phyloP scores from a whole-genome alignment of 2,888 invertebrate species.

The Leptodirus hochenwartii region DNA sequence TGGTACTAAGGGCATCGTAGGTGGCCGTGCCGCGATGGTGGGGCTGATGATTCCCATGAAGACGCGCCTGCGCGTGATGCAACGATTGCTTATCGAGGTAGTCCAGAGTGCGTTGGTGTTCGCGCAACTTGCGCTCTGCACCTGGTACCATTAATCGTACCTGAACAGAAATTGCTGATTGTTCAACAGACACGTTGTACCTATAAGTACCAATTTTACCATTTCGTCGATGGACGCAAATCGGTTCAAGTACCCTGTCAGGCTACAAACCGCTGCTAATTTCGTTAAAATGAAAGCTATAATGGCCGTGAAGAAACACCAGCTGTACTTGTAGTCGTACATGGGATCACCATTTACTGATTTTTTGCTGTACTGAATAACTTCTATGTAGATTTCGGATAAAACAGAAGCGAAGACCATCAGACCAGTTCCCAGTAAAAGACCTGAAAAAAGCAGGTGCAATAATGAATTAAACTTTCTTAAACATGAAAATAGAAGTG shows the following conservation, averaged over 20 bases:
- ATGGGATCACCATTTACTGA: conserved; percentile 17
- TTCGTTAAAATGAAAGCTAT: conserved; percentile 39
- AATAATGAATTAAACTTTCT: neutral
- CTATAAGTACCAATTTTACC: conserved; percentile 23
- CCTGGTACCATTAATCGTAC: conserved; percentile 42
- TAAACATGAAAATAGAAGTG: neutral
- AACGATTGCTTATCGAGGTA: conserved; percentile 28
- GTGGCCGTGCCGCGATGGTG: conserved; percentile 7
- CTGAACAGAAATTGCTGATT: conserved; percentile 18
- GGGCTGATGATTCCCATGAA: conserved; percentile 18
- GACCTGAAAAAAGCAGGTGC: conserved; percentile 32
- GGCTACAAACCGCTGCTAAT: conserved; percentile 36
- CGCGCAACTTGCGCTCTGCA: conserved; percentile 35
- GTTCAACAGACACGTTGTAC: neutral
- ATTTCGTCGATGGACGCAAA: conserved; percentile 41
- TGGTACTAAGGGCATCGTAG: conserved; percentile 12
- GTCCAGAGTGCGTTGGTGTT: conserved; percentile 33
- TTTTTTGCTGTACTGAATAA: conserved; percentile 26
- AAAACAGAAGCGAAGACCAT: conserved; percentile 40
- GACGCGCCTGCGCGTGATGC: conserved; percentile 16
- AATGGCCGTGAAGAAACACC: conserved; percentile 42
- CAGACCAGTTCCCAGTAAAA: conserved; percentile 39
- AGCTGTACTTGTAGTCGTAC: conserved; percentile 37
- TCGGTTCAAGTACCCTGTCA: conserved; percentile 38
- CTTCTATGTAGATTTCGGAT: conserved; percentile 37